Conservation (phyloP, 2,888 invertebrate genomes). For the Hetaerina titia region DNA sequence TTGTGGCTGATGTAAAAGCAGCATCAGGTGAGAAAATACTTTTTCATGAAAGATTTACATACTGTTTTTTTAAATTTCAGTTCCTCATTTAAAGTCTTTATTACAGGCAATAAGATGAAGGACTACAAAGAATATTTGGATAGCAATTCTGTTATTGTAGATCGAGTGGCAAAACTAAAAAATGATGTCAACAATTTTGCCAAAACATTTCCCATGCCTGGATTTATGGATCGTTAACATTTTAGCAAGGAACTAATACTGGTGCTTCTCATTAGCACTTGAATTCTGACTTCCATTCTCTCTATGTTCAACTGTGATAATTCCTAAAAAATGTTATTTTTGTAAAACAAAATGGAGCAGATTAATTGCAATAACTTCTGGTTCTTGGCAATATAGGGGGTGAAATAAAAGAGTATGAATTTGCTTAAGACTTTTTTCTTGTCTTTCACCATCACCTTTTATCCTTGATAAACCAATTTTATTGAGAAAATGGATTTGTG, state of each 20-base stretch:
- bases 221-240: constrained; percentile 77
- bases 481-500: too few species aligned
- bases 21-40: constrained; percentile 70
- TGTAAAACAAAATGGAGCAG: background rate
- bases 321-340: constrained; percentile 31
- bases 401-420: background rate
- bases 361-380: background rate
- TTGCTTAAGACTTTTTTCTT: background rate
- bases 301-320: constrained; percentile 39
- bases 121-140: constrained; percentile 78
- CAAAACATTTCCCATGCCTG: constrained; percentile 78
- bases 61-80: background rate
- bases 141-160: constrained; percentile 75
- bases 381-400: background rate
- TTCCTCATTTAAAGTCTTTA: background rate
- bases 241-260: background rate
- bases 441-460: too few species aligned
- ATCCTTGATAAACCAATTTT: too few species aligned
- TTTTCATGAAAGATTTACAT: background rate
- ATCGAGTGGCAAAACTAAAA: constrained; percentile 75
- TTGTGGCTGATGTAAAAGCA: constrained; percentile 74
- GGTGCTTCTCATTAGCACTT: background rate
- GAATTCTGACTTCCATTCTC: background rate
- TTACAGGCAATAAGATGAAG: constrained; percentile 75
- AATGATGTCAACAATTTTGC: constrained; percentile 78